Conservation (phyloP, 2,888 invertebrate genomes). For the Drosophila pseudotakahashii region DNA sequence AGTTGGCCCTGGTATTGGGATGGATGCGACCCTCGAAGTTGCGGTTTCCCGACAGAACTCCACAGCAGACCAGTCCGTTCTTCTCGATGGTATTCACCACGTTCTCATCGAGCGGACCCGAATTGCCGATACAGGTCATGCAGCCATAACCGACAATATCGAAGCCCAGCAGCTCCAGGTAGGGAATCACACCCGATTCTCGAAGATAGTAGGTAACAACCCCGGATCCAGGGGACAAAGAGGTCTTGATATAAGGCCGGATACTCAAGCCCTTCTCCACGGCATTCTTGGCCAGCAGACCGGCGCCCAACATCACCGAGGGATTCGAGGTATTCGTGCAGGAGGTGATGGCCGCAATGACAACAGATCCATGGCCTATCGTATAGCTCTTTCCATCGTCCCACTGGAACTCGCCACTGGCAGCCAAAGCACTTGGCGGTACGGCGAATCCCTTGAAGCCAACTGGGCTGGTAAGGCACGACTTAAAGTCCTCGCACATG, state of each 20-base stretch:
- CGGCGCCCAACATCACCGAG: conserved; percentile 98
- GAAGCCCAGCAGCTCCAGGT: conserved; percentile 94
- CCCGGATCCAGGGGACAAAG: conserved; percentile 97
- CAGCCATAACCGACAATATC: conserved; percentile 98
- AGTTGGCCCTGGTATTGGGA: conserved; percentile 98
- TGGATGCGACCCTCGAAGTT: conserved; percentile 99
- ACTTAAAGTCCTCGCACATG: conserved; percentile 95
- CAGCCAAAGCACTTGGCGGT: conserved; percentile 86
- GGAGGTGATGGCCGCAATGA: conserved; percentile 98
- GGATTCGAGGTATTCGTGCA: conserved; percentile 99
- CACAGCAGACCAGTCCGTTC: conserved; percentile 97
- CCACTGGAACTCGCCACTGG: conserved; percentile 90
- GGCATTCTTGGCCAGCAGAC: conserved; percentile 96
- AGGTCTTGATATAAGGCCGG: conserved; percentile 97
- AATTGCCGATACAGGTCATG: conserved; percentile 99
- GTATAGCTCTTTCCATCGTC: conserved; percentile 91
- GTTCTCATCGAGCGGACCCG: conserved; percentile 96
- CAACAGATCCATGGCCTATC: conserved; percentile 95
- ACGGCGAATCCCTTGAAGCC: conserved; percentile 97
- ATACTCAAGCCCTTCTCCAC: conserved; percentile 95
- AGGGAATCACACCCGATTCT: conserved; percentile 96
- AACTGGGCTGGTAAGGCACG: conserved; percentile 95
- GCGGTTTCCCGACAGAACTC: conserved; percentile 97
- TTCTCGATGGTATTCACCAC: conserved; percentile 96
- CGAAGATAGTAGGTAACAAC: conserved; percentile 92